Evolutionary conservation across 2,113 vertebrate genomes (phyloP).

Genomic region (Gallinago jamesoni): DNA sequence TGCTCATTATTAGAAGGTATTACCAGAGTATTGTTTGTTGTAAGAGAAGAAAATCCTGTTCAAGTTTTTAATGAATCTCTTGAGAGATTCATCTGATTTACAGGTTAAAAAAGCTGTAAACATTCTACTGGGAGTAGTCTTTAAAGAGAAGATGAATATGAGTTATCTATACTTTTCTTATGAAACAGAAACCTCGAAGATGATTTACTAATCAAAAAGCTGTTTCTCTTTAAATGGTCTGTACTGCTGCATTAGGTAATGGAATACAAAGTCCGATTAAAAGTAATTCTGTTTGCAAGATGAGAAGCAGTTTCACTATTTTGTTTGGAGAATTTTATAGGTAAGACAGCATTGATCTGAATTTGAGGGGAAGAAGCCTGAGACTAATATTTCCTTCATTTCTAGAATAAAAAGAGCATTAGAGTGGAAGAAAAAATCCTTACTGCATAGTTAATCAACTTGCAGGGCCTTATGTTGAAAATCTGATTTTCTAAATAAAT

Average conservation of each 20-base stretch:
- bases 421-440: neutral
- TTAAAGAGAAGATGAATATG: slow-evolving; percentile 50
- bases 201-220: slow-evolving; percentile 15
- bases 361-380: neutral
- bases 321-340: neutral
- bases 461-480: neutral
- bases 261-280: neutral
- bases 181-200: slow-evolving; percentile 7
- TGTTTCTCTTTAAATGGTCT: neutral
- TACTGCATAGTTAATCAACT: neutral
- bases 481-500: neutral
- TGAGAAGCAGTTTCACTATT: neutral
- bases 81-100: slow-evolving; percentile 68
- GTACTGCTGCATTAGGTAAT: neutral
- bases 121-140: slow-evolving; percentile 47
- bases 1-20: slow-evolving; percentile 67
- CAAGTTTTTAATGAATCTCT: slow-evolving; percentile 77
- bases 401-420: neutral
- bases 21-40: slow-evolving; percentile 69
- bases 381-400: neutral
- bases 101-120: slow-evolving; percentile 67
- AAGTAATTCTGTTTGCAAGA: neutral
- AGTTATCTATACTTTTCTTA: neutral
- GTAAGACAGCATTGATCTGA: neutral
- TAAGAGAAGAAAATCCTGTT: slow-evolving; percentile 67